Evolutionary conservation across 64 coral and sea anemone species (phyloP).

Genomic region (Cladopsammia gracilis): DNA sequence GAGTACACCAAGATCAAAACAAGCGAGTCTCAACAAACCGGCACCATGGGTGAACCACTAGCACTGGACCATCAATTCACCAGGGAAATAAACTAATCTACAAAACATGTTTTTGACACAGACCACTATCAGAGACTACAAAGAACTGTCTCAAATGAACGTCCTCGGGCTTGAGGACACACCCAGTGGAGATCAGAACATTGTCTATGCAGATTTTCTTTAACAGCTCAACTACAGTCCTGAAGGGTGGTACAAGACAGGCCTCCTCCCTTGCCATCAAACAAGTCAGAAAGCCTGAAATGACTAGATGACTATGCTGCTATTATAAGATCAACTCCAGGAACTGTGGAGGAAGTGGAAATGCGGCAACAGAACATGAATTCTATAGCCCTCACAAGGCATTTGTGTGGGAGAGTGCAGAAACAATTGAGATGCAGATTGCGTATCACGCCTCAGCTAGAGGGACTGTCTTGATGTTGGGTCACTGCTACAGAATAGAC

Average conservation of each 20-base stretch:
- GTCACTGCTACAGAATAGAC: conserved; percentile 28
- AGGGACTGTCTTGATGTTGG: conserved; percentile 63
- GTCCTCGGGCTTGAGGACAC: conserved; percentile 61
- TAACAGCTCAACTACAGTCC: conserved; percentile 36
- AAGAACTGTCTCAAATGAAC: conserved; percentile 55
- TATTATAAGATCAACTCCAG: conserved; percentile 32
- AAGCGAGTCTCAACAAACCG: conserved; percentile 14
- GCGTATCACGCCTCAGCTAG: conserved; percentile 45
- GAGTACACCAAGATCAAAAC: conserved; percentile 33
- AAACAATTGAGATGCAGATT: conserved; percentile 25
- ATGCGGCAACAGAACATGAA: not conserved
- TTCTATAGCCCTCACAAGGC: conserved; percentile 61
- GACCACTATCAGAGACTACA: conserved; percentile 21
- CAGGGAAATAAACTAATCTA: not conserved
- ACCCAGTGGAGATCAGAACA: conserved; percentile 26
- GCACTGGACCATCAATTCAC: conserved; percentile 55
- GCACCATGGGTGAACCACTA: conserved; percentile 30
- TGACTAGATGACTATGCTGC: conserved; percentile 38
- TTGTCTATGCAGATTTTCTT: conserved; percentile 50
- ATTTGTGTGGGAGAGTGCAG: conserved; percentile 32
- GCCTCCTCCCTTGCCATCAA: conserved; percentile 30
- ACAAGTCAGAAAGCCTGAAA: conserved; percentile 48
- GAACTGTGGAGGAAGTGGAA: conserved; percentile 11
- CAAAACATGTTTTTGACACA: not conserved
- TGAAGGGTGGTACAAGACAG: conserved; percentile 55